phyloP scores from a whole-genome alignment of 1,140 invertebrate genomes.

The Danaus plexippus region DNA sequence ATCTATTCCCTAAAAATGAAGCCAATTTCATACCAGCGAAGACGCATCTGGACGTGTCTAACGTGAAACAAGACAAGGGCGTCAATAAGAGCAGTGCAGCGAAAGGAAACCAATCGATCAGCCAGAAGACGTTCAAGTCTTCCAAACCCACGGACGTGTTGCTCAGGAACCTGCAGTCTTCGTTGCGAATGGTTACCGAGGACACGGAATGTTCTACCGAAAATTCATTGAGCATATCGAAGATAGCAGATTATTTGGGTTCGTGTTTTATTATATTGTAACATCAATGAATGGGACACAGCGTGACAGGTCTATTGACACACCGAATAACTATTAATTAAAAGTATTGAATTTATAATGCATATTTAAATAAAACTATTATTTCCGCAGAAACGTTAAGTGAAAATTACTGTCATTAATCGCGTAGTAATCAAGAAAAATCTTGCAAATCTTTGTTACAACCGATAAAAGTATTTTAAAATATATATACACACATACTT shows the following conservation, averaged over 20 bases:
- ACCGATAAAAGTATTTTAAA: no score
- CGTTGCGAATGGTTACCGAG: constrained; percentile 29
- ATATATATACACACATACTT: no score
- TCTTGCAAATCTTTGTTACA: no score
- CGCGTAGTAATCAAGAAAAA: no score
- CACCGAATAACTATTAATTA: no score
- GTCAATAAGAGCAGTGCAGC: constrained; percentile 1
- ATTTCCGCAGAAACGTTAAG: no score
- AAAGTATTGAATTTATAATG: no score
- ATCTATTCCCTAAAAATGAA: constrained; percentile 9
- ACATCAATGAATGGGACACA: no score
- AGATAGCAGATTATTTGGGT: constrained; percentile 61
- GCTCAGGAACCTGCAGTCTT: constrained; percentile 36
- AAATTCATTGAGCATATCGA: constrained; percentile 56
- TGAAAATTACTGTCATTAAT: no score
- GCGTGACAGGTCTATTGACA: no score
- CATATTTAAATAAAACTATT: no score
- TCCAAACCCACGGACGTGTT: constrained; percentile 34
- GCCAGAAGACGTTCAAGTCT: constrained; percentile 21
- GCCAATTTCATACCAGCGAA: constrained; percentile 4
- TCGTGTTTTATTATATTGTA: constrained; percentile 20
- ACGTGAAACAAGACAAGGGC: constrained; percentile 9
- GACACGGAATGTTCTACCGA: constrained; percentile 47
- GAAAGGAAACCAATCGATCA: constrained; percentile 7
- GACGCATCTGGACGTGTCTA: constrained; percentile 8